phyloP scores from a whole-genome alignment of 2,113 vertebrate genomes.

The Callorhinus ursinus region DNA sequence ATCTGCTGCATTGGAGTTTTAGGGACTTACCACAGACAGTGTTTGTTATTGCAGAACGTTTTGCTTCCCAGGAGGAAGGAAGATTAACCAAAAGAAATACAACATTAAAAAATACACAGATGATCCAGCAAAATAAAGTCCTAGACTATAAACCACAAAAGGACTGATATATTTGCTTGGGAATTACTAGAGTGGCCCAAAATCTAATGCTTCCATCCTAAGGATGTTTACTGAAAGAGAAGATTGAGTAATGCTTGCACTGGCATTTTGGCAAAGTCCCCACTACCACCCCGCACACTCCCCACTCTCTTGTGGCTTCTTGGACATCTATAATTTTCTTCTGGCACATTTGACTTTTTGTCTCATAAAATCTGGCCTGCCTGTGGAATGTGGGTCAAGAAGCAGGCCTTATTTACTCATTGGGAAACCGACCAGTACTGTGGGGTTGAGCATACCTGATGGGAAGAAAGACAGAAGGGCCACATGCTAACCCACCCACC shows the following conservation, averaged over 20 bases:
- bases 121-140: slow-evolving; percentile 74
- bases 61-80: slow-evolving; percentile 70
- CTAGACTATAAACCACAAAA: slow-evolving; percentile 64
- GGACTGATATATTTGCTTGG: slow-evolving; percentile 52
- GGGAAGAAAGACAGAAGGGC: not conserved
- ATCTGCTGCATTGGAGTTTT: slow-evolving; percentile 72
- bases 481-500: not conserved
- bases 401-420: slow-evolving; percentile 70
- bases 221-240: slow-evolving; percentile 54
- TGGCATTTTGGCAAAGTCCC: slow-evolving; percentile 37
- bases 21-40: slow-evolving; percentile 76
- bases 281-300: not conserved
- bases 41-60: slow-evolving; percentile 72
- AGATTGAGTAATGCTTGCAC: slow-evolving; percentile 50
- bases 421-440: slow-evolving; percentile 8
- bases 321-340: slow-evolving; percentile 69
- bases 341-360: slow-evolving; percentile 65
- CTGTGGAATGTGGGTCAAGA: slow-evolving; percentile 78
- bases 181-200: slow-evolving; percentile 47
- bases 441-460: slow-evolving; percentile 7
- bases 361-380: slow-evolving; percentile 66
- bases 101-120: slow-evolving; percentile 77
- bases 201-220: slow-evolving; percentile 31
- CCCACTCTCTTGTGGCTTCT: slow-evolving; percentile 50
- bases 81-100: slow-evolving; percentile 73